A percentile compares a stretch with the other conserved stretches of the same genome.
Conservation (phyloP, 2,113 vertebrate genomes). For the Pontoporia blainvillei region DNA sequence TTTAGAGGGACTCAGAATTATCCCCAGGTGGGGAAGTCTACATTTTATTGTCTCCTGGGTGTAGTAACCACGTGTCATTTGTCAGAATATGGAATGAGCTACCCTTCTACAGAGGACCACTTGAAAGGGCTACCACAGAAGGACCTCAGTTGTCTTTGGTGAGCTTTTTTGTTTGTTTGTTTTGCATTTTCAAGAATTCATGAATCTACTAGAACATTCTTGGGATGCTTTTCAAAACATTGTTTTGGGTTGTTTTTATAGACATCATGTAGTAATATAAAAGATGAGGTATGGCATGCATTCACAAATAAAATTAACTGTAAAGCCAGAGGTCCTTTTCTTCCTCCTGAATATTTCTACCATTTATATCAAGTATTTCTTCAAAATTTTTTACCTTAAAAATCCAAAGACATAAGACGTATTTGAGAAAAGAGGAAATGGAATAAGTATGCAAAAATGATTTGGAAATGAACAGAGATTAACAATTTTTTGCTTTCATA, state of each 20-base stretch:
- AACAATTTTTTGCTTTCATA: background rate
- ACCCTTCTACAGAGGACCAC: background rate
- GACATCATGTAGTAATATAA: background rate
- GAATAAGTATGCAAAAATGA: background rate
- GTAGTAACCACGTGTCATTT: background rate
- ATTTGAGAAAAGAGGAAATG: background rate
- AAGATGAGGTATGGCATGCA: background rate
- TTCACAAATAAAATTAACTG: conserved; percentile 28
- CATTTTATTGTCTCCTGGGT: background rate
- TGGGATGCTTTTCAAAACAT: background rate
- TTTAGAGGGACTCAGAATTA: conserved; percentile 22
- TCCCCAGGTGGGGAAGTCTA: background rate
- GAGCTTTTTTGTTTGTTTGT: background rate
- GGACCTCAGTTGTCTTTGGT: background rate
- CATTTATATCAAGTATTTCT: background rate
- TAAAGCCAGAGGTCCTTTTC: background rate
- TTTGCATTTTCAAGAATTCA: background rate
- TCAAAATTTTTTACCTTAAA: background rate
- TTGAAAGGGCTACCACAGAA: background rate
- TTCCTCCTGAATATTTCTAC: background rate
- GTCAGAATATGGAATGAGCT: background rate
- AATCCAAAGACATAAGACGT: background rate
- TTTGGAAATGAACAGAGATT: background rate
- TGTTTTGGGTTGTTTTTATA: background rate
- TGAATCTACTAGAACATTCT: background rate